Evolutionary conservation across 1,140 invertebrate species (phyloP), one percentile per base, ranked within the genome.

Genomic region (Doryteuthis pealeii): DNA sequence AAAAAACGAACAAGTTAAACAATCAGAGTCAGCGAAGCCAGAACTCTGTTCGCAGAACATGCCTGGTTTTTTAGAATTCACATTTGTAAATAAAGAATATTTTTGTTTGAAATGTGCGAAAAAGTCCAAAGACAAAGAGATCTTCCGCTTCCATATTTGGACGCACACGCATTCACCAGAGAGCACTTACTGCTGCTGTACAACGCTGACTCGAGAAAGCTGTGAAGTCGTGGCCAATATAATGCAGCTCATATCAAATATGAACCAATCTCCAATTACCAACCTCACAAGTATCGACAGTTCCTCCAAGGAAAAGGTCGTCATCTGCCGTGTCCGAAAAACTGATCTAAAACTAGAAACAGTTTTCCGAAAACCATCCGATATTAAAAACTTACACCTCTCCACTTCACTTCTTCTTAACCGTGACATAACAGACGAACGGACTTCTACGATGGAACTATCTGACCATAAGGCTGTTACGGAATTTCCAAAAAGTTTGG

Each of bases 61-160:
- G 3, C 35, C 35, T 40, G 35, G 10, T 40, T 40, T 40, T 32
- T 31, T 68, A 68, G 66, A 68, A 68, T 26, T 68, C 15, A 68
- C 66, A 6, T 68, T 32, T 8, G 32, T 68, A 68, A 33, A 33
- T 22, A 33, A 12, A 1, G 66, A 68, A 31, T 68, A 12, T 8
- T 26, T 68, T 68, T 68, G 66, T 22, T 68, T 68, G 32, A 26
- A 33, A 22, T 68, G 66, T 22, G 32, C 32, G 0, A 68, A 68
- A 31, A 68, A 68, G 10, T 68, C 28, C 22, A 28, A 31, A 68
- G 66, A 68, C 32, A 33, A 68, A 31, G 66, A 68, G 1, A 68
- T 32, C 22, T 68, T 68, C 31, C 28, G 66, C 10, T 62, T 62
- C 18, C 54, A 62, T 22, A 22, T 62, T 6, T 62, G 54, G 54